Percentiles rank a stretch among this genome's conserved stretches.
phyloP scores from a whole-genome alignment of 2,888 invertebrate species.

The Conops quadrifasciatus region DNA sequence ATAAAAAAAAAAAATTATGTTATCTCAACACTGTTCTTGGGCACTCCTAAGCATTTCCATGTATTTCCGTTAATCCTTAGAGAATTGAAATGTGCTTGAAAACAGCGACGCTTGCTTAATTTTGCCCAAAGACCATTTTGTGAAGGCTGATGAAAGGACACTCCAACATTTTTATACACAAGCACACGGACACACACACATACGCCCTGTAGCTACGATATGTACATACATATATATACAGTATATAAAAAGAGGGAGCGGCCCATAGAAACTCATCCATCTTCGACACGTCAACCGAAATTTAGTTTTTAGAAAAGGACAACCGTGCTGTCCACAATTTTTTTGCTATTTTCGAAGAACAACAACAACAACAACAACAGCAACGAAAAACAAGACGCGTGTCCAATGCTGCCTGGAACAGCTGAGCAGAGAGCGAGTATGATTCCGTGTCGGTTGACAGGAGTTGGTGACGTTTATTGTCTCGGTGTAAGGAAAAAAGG shows the following conservation, averaged over 20 bases:
- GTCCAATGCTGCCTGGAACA: constrained; percentile 29
- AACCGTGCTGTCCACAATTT: constrained; percentile 6
- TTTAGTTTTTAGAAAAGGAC: constrained; percentile 40
- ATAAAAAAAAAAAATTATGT: no score
- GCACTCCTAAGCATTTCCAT: no score
- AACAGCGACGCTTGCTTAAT: not conserved
- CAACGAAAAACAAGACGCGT: not conserved
- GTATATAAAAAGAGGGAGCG: not conserved
- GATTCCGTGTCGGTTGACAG: constrained; percentile 27
- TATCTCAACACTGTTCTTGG: no score
- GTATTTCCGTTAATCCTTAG: not conserved
- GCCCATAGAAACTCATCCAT: constrained; percentile 50
- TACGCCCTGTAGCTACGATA: not conserved
- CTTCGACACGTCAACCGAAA: constrained; percentile 53
- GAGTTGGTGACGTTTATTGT: no score
- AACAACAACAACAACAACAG: constrained; percentile 7
- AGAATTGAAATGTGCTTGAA: constrained; percentile 13
- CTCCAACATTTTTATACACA: not conserved
- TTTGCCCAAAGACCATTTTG: not conserved
- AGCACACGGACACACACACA: not conserved
- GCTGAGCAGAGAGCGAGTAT: constrained; percentile 28
- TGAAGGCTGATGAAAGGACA: constrained; percentile 7
- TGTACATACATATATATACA: constrained; percentile 21
- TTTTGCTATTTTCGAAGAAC: constrained; percentile 10
- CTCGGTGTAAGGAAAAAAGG: no score